These are phyloP conservation scores for Cirrhinus molitorella DNA, from an alignment of 2,797 vertebrate genomes.

Conservation along the genomic window DNA sequence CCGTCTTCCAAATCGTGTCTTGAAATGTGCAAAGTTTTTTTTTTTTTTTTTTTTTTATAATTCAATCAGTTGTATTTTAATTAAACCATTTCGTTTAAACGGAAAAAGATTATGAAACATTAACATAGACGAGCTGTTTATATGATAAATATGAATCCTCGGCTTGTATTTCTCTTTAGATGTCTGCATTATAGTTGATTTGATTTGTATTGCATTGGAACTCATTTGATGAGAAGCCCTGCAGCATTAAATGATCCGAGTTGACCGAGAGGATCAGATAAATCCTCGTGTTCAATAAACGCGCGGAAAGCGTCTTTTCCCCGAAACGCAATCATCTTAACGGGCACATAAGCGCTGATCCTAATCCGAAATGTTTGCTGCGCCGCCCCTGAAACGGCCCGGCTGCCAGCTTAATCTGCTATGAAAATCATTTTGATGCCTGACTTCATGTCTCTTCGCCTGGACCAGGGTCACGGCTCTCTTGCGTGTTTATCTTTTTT, in stretches of 20 bases:
- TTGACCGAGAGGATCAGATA: constrained; percentile 84
- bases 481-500: constrained; percentile 54
- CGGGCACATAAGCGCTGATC: constrained; percentile 77
- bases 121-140: not conserved
- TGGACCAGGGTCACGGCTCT: constrained; percentile 62
- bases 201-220: constrained; percentile 75
- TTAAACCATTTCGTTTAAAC: not conserved
- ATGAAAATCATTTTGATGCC: constrained; percentile 53
- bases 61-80: not conserved
- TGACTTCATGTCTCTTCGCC: constrained; percentile 51
- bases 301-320: constrained; percentile 78
- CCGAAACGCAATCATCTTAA: constrained; percentile 82
- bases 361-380: constrained; percentile 81
- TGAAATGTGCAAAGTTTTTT: not conserved
- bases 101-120: not conserved
- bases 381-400: constrained; percentile 61
- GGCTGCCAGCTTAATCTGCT: constrained; percentile 63
- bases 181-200: constrained; percentile 62
- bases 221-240: constrained; percentile 78
- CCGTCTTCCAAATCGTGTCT: not conserved
- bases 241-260: constrained; percentile 79
- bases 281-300: constrained; percentile 81
- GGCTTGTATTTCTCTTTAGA: constrained; percentile 40
- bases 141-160: not conserved
- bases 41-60: too few relatives aligned